A percentile compares a stretch with the other conserved stretches of the same genome.
phyloP scores from a whole-genome alignment of 1,140 invertebrate genomes.

The Dinothrombium tinctorium region DNA sequence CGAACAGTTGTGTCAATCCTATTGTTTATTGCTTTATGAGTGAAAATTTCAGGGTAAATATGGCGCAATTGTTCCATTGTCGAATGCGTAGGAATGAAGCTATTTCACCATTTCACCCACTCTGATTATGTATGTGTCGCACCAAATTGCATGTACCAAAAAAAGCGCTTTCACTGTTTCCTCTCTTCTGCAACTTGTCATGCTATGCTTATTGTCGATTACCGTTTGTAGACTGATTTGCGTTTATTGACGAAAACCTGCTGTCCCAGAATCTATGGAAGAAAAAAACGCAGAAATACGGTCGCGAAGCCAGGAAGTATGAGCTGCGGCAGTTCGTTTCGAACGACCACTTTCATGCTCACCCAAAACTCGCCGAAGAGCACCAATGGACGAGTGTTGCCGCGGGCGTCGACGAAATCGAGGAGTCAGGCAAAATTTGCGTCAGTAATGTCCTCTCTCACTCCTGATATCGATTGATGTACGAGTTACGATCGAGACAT shows the following conservation, averaged over 20 bases:
- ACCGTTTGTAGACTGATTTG: neutral
- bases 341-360: neutral
- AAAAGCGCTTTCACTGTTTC: neutral
- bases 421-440: too few species aligned
- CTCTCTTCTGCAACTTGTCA: neutral
- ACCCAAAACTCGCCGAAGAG: neutral
- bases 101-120: neutral
- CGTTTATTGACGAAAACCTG: neutral
- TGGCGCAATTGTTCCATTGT: neutral
- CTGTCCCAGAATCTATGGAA: neutral
- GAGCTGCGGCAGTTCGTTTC: neutral
- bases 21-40: conserved; percentile 70
- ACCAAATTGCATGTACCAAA: neutral
- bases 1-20: conserved; percentile 63
- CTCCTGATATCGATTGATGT: too few species aligned
- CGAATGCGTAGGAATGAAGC: neutral
- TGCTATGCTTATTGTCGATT: neutral
- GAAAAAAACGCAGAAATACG: neutral
- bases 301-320: neutral
- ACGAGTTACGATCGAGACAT: too few species aligned
- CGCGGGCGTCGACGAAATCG: too few species aligned
- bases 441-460: too few species aligned
- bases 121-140: neutral
- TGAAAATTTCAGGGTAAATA: conserved; percentile 45
- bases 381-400: too few species aligned